Evolutionary conservation across 2,113 vertebrate species (phyloP).

Genomic region (Ascaphus truei): DNA sequence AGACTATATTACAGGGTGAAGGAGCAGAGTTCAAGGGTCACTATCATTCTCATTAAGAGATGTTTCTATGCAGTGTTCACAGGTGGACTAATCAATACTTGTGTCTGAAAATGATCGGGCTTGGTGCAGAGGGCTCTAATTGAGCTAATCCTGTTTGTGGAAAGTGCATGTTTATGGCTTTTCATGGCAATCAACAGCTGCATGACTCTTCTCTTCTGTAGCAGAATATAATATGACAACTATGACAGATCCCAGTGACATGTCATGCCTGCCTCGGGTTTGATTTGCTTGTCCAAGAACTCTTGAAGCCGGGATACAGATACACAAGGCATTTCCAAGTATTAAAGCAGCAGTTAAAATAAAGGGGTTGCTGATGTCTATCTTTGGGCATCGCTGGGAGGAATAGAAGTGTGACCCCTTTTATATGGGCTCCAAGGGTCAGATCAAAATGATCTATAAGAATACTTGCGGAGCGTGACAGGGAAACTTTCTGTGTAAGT

Average conservation of each 20-base stretch:
- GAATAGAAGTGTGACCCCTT: too few species aligned
- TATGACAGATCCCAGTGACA: slow-evolving; percentile 50
- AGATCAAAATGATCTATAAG: too few species aligned
- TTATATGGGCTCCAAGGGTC: too few species aligned
- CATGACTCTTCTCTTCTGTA: slow-evolving; percentile 44
- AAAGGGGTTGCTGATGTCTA: too few species aligned
- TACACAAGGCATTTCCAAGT: too few species aligned
- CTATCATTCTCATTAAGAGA: slow-evolving; percentile 66
- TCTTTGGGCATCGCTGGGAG: too few species aligned
- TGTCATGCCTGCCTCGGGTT: slow-evolving; percentile 30
- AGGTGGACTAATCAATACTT: slow-evolving; percentile 62
- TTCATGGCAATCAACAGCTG: slow-evolving; percentile 55
- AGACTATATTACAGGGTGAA: slow-evolving; percentile 58
- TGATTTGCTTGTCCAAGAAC: neutral
- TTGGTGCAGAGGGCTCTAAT: slow-evolving; percentile 62
- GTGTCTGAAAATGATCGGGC: slow-evolving; percentile 60
- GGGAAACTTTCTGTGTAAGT: too few species aligned
- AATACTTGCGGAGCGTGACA: too few species aligned
- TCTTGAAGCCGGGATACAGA: too few species aligned
- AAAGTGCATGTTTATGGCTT: slow-evolving; percentile 47
- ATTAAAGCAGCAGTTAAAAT: too few species aligned
- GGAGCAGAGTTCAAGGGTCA: slow-evolving; percentile 59
- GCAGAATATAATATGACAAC: slow-evolving; percentile 43
- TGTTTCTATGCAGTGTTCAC: slow-evolving; percentile 58
- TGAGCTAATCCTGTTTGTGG: slow-evolving; percentile 56